Base-by-base conservation (phyloP, 2,797 vertebrate species). In the Eurystomus glaucurus region DNA sequence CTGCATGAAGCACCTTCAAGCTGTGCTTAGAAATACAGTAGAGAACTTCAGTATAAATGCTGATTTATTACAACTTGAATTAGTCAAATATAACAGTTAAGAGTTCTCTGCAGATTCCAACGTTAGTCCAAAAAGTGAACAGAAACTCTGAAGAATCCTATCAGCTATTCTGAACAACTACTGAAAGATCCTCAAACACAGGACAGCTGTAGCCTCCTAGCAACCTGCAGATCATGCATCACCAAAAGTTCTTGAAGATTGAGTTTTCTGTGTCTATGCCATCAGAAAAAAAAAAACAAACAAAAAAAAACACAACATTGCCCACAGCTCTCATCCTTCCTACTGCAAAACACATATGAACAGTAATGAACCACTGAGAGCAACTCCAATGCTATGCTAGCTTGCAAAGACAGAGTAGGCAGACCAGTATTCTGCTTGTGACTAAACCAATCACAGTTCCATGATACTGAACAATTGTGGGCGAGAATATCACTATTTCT, bases 401-500 rank as follows among this genome's bases (percentile, higher is more conserved):
- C 85, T 81, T 54, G 70, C 84, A 54, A 75, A 93, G 41, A 81
- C 62, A 89, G 90, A 93, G 95, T 58, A 84, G 94, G 93, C 81
- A 95, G 93, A 58, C 29, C 60, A 96, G 46, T 51, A 80, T 54
- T 93, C 76, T 82, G 48, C 80, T 69, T 93, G 57, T 97, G 94
- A 97, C 94, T 96, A 93, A 95, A 72, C 58, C 87, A 88, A 93
- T 75, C 93, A 66, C 58, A 85, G 88, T 72, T 92, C 43, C 85
- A 87, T 3, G 13, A 86, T 64, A 39, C 72, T 65, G 86, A 97
- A 89, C 88, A 62, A 85, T 28, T 82, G 95, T 94, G 93, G 96
- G 94, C 80, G 85, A 95, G 87, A 72, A 70, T 57, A 97, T 85
- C 95, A 85, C 85, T n/a, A 90, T 84, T 93, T 96, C 86, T 93